Evolutionary conservation across 2,888 invertebrate genomes (phyloP).

Genomic region (Tuta absoluta): DNA sequence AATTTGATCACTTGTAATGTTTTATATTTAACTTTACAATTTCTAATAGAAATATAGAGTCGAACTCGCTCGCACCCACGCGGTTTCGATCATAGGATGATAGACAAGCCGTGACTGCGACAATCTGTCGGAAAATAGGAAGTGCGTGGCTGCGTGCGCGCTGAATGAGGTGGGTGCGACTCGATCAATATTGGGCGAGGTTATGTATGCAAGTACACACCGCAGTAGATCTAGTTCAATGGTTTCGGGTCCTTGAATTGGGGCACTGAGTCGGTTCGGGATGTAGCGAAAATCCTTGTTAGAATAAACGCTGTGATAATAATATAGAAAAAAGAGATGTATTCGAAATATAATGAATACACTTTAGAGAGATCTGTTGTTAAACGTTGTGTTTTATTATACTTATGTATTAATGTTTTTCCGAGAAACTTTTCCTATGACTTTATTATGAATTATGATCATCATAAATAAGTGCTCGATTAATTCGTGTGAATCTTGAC

Average conservation of each 20-base stretch:
- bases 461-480: neutral
- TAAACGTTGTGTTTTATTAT: too few relatives aligned
- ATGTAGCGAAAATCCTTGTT: too few relatives aligned
- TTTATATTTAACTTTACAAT: neutral
- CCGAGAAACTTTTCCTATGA: neutral
- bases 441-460: neutral
- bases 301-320: too few relatives aligned
- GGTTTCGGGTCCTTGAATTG: constrained; percentile 57
- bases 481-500: neutral
- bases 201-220: constrained; percentile 36
- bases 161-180: constrained; percentile 34
- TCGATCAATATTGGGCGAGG: constrained; percentile 31
- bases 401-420: neutral
- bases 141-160: constrained; percentile 31
- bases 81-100: constrained; percentile 16
- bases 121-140: constrained; percentile 27
- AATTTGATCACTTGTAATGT: neutral
- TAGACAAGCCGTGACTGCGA: constrained; percentile 9
- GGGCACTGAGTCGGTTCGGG: neutral
- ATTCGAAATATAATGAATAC: too few relatives aligned
- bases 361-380: too few relatives aligned
- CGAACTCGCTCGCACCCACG: neutral
- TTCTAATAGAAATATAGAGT: neutral
- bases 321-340: too few relatives aligned
- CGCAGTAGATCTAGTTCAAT: constrained; percentile 41